phyloP scores from a whole-genome alignment of 2,797 vertebrate genomes.

The Enteromius thamalakanensis region DNA sequence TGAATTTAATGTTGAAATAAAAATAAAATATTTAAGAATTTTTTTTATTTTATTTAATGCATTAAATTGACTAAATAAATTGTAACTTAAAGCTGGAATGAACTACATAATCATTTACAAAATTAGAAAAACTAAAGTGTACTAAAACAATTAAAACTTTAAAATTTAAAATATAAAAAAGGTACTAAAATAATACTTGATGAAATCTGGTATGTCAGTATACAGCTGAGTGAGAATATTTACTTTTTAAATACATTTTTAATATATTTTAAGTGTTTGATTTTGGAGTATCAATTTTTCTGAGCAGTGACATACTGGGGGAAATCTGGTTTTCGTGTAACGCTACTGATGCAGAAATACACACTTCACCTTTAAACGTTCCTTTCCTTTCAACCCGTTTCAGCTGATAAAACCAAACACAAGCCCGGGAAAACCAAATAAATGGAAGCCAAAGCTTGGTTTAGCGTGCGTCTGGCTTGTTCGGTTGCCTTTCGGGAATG shows the following conservation, averaged over 20 bases:
- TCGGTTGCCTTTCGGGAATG: conserved; percentile 9
- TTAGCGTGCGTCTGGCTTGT: conserved; percentile 22
- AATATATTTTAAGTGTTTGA: background rate
- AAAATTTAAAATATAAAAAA: background rate
- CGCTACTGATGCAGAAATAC: background rate
- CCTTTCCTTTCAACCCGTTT: conserved; percentile 86
- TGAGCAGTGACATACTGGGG: background rate
- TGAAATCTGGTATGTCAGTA: background rate
- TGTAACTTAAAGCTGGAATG: background rate
- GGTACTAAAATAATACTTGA: background rate
- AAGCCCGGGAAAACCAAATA: conserved; percentile 7
- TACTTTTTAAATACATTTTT: background rate
- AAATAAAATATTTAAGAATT: background rate
- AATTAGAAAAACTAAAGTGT: background rate
- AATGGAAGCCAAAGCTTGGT: conserved; percentile 19
- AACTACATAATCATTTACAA: background rate
- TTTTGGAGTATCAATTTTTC: background rate
- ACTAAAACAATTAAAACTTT: background rate
- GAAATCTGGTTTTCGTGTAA: background rate
- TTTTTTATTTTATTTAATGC: background rate
- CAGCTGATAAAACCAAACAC: conserved; percentile 68
- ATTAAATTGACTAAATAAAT: background rate
- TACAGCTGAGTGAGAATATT: background rate
- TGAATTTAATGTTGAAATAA: background rate
- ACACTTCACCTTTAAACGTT: conserved; percentile 44